A percentile compares a stretch with the other conserved stretches of the same genome.
phyloP scores from a whole-genome alignment of 2,797 vertebrate genomes.

The Rhynchotus rufescens region DNA sequence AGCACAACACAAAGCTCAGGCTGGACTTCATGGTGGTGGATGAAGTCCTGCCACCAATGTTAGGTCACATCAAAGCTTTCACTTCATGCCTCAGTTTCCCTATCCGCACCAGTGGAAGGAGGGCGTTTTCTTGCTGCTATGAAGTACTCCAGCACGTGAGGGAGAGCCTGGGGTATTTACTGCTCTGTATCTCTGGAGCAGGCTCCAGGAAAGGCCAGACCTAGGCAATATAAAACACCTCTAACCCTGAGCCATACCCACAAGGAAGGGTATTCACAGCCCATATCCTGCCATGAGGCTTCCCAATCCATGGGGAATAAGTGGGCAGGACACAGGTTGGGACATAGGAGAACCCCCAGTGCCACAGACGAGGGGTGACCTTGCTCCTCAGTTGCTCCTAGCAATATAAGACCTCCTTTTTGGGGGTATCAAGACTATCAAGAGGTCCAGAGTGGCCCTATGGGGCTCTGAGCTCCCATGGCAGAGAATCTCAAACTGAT shows the following conservation, averaged over 20 bases:
- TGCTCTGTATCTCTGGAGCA: accelerated
- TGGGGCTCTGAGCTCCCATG: background rate
- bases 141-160: background rate
- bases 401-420: accelerated
- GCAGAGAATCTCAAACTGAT: background rate
- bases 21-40: background rate
- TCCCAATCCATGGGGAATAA: background rate
- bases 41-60: background rate
- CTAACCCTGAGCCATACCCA: background rate
- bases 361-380: accelerated
- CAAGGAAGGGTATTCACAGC: conserved; percentile 22
- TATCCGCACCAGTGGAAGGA: accelerated
- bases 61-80: background rate
- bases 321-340: background rate
- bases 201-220: background rate
- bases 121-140: background rate
- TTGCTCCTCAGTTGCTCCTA: background rate
- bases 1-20: background rate
- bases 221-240: conserved; percentile 1
- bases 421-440: background rate
- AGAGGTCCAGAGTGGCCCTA: background rate
- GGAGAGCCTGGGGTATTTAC: background rate
- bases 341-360: background rate
- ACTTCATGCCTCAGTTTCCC: conserved; percentile 37
- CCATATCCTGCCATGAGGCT: conserved; percentile 9